Conservation (phyloP, 1,140 invertebrate genomes). For the Cotesia glomerata region DNA sequence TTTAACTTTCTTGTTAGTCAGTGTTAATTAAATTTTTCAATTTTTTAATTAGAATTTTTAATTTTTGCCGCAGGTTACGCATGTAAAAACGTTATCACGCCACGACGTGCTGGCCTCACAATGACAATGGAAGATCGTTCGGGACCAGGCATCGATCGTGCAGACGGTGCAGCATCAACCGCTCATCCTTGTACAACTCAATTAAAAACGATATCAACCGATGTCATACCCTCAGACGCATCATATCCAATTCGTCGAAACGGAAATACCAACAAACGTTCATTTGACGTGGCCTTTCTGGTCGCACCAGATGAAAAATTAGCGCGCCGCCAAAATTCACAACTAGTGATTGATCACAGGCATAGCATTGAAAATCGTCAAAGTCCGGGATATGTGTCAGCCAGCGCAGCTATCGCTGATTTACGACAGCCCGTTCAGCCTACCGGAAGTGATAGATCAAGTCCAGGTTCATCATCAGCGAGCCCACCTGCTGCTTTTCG, state of each 20-base stretch:
- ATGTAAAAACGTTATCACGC: constrained; percentile 13
- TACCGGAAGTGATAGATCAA: constrained; percentile 39
- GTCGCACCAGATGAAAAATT: constrained; percentile 85
- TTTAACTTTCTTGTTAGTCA: neutral
- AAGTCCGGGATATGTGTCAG: constrained; percentile 1
- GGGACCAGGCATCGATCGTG: constrained; percentile 55
- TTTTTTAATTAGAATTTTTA: neutral
- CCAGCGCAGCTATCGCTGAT: neutral
- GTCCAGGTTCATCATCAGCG: constrained; percentile 30
- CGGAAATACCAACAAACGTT: constrained; percentile 68
- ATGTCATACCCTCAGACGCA: constrained; percentile 47
- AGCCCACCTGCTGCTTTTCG: constrained; percentile 38
- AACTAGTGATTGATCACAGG: constrained; percentile 48
- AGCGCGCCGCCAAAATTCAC: constrained; percentile 65
- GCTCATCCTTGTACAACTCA: constrained; percentile 8
- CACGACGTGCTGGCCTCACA: constrained; percentile 14
- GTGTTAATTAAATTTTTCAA: neutral
- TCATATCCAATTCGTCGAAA: constrained; percentile 53
- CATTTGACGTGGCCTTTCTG: constrained; percentile 87
- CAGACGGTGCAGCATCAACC: constrained; percentile 48
- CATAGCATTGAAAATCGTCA: constrained; percentile 23
- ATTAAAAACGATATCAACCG: constrained; percentile 34
- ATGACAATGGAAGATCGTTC: constrained; percentile 65
- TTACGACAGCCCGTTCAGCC: constrained; percentile 13
- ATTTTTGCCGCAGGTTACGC: constrained; percentile 7